These are phyloP conservation scores for Sisyra terminalis DNA, from an alignment of 2,888 invertebrate genomes.

Conservation along the genomic window DNA sequence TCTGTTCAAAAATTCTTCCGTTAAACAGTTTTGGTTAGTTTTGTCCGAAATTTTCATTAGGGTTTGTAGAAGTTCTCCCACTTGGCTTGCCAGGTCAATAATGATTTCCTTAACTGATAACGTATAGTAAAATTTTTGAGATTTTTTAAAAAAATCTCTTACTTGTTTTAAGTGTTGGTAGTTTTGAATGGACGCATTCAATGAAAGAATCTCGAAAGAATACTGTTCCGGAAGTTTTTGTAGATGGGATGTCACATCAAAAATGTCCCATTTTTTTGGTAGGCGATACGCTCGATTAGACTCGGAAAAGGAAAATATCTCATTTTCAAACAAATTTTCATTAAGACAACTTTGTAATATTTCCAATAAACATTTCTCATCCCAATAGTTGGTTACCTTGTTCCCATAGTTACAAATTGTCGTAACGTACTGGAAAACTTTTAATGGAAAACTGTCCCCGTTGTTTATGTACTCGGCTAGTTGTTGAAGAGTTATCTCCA, in stretches of 20 bases:
- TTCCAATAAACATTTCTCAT: constrained; percentile 58
- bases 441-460: constrained; percentile 60
- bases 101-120: too few species aligned
- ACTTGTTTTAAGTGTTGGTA: too few species aligned
- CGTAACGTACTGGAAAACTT: constrained; percentile 70
- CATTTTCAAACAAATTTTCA: constrained; percentile 39
- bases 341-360: constrained; percentile 62
- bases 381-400: constrained; percentile 74
- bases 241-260: constrained; percentile 59
- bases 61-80: too few species aligned
- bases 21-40: too few species aligned
- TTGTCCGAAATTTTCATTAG: too few species aligned
- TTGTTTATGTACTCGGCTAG: constrained; percentile 69
- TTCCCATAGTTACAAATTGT: constrained; percentile 89
- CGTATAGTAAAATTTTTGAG: too few species aligned
- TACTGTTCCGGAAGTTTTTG: constrained; percentile 55
- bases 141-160: too few species aligned
- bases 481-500: constrained; percentile 67
- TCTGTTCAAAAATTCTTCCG: too few species aligned
- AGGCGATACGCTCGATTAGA: constrained; percentile 44
- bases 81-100: too few species aligned
- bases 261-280: constrained; percentile 54
- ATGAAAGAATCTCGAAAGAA: constrained; percentile 74
- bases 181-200: constrained; percentile 32
- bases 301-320: constrained; percentile 43